Conservation (phyloP, 2,797 vertebrate genomes). For the Picus viridis region DNA sequence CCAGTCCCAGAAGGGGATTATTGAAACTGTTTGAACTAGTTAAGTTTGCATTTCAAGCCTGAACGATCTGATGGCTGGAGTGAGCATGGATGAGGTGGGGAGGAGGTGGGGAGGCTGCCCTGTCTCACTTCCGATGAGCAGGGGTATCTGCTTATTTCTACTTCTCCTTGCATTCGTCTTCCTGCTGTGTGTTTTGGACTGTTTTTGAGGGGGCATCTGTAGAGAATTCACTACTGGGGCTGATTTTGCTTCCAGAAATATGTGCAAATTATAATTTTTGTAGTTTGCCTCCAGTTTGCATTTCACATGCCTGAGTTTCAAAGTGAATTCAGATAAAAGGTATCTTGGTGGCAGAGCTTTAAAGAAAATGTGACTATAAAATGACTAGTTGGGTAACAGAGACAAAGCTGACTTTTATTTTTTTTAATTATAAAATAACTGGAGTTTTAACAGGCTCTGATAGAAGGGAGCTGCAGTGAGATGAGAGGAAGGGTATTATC, state of each 20-base stretch:
- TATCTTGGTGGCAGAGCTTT: neutral
- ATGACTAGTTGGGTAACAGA: neutral
- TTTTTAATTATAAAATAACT: neutral
- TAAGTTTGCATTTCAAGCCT: neutral
- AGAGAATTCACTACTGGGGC: neutral
- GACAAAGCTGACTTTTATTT: neutral
- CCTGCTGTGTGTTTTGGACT: neutral
- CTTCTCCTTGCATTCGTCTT: neutral
- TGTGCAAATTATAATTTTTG: neutral
- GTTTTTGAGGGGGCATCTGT: neutral
- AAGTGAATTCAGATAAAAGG: neutral
- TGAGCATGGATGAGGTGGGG: neutral
- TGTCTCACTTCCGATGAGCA: neutral
- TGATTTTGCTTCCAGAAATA: constrained; percentile 1
- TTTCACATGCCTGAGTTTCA: neutral
- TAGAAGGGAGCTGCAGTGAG: neutral
- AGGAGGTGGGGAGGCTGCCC: neutral
- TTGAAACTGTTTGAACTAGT: neutral
- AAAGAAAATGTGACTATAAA: neutral
- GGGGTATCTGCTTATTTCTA: neutral
- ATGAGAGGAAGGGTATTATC: neutral
- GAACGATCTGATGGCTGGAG: neutral
- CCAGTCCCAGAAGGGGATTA: neutral
- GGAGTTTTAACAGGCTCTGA: neutral
- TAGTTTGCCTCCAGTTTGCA: neutral